Evolutionary conservation across 1,140 invertebrate genomes (phyloP).

Genomic region (Chelonus insularis): DNA sequence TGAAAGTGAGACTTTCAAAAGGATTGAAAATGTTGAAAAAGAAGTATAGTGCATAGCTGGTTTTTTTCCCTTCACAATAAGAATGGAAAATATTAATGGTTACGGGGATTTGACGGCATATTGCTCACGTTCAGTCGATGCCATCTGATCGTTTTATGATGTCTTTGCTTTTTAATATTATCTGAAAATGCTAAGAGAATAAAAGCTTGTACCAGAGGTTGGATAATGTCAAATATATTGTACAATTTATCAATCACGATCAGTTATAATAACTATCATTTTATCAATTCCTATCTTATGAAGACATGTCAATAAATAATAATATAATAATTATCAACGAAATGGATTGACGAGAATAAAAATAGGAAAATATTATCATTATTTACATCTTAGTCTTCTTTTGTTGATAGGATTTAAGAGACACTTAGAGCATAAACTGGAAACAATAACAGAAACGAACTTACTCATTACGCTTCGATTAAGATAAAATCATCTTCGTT

Average conservation of each 20-base stretch:
- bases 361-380: no score
- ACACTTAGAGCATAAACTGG: conserved; percentile 54
- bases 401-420: conserved; percentile 56
- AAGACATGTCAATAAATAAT: no score
- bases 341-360: no score
- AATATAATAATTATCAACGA: no score
- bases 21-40: conserved; percentile 36
- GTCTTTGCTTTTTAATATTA: conserved; percentile 54
- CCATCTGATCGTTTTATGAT: conserved; percentile 56
- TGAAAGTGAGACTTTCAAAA: conserved; percentile 20
- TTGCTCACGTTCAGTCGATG: conserved; percentile 51
- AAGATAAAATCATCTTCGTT: conserved; percentile 48
- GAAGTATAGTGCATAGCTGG: background rate
- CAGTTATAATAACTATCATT: no score
- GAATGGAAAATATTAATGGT: conserved; percentile 58
- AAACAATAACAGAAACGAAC: conserved; percentile 56
- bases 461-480: conserved; percentile 53
- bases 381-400: conserved; percentile 19
- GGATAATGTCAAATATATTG: no score
- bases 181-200: background rate
- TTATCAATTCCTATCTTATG: no score
- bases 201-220: no score
- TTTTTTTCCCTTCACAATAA: background rate
- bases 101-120: conserved; percentile 61
- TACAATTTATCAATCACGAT: no score